Base-by-base conservation (phyloP, 2,113 vertebrate genomes). In the Bucco capensis region DNA sequence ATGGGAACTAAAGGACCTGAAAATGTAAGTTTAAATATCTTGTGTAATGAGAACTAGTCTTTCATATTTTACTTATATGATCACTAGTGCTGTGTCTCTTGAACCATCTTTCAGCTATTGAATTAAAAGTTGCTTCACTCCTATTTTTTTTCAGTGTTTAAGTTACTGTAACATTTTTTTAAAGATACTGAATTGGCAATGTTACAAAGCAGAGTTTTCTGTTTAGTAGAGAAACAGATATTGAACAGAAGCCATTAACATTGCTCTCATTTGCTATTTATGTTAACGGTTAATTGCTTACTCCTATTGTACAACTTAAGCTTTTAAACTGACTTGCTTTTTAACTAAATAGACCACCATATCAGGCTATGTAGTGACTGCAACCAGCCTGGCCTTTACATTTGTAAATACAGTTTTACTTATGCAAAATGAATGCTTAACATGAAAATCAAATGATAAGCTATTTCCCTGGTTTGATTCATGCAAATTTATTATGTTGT, bases 1-100 rank as follows among this genome's bases (percentile, higher is more conserved):
- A 99, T 99, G 99, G 99, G 99, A 95, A 99, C 99, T 76, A 99
- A 99, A 97, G 99, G 99, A 33, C 99, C 99, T 40, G 99, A 99
- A 96, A 99, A 99, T 49, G 99, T 99, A 92, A 98, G 99, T 98
- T 74, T 1, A 53, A 79, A 10, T 42, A 30, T 23, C 38, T 57
- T 49, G 17, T 42, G 7, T 25, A 25, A 56, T 1, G 1, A 49
- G 37, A 74, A 5, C 6, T 28, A 7, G 15, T 25, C 27, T 40
- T 92, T 44, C 21, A 2, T 56, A 3, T 16, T 81, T 72, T 21
- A 5, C 8, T 1, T 28, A 11, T 8, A 3, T 70, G 19, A 37
- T 71, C 12, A 0, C 83, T 57, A 4, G 5, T 54, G 27, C 18
- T 49, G 3, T 64, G 31, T 72, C 44, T 69, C 56, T 67, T 49